Percentiles rank a stretch among this genome's conserved stretches.
Evolutionary conservation across 2,113 vertebrate genomes (phyloP).

Genomic region (Grammomys surdaster): DNA sequence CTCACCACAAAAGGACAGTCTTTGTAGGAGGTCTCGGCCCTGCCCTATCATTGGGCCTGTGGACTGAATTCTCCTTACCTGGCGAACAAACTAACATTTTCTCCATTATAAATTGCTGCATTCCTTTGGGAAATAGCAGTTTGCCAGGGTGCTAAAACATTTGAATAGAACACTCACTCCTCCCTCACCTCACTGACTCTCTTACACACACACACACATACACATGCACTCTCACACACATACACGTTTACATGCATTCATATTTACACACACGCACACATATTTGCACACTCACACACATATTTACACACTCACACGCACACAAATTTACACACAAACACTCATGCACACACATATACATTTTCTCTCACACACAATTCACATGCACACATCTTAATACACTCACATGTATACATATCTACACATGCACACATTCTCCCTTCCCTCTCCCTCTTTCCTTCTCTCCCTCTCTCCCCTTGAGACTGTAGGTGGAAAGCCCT

Average conservation of each 20-base stretch:
- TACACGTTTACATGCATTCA: not conserved
- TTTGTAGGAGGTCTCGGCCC: not conserved
- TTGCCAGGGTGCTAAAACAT: not conserved
- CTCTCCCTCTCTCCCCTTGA: not conserved
- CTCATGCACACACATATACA: not conserved
- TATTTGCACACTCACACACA: not conserved
- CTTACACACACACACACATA: not conserved
- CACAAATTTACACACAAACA: not conserved
- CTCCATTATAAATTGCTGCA: not conserved
- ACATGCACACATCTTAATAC: not conserved
- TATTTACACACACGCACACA: not conserved
- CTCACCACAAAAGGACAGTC: conserved; percentile 7
- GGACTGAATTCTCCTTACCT: not conserved
- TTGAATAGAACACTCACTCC: not conserved
- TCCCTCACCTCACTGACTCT: too few relatives aligned
- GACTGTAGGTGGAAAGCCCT: not conserved
- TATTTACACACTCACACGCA: not conserved
- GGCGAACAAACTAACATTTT: not conserved
- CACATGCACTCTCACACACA: not conserved
- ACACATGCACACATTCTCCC: not conserved
- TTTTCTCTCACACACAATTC: not conserved
- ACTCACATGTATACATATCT: not conserved
- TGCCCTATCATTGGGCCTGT: not conserved
- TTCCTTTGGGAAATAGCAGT: conserved; percentile 25
- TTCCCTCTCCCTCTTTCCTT: too few relatives aligned